These are phyloP conservation scores for Sylvicola fuscatus DNA, from an alignment of 2,888 invertebrate genomes.

Conservation along the genomic window DNA sequence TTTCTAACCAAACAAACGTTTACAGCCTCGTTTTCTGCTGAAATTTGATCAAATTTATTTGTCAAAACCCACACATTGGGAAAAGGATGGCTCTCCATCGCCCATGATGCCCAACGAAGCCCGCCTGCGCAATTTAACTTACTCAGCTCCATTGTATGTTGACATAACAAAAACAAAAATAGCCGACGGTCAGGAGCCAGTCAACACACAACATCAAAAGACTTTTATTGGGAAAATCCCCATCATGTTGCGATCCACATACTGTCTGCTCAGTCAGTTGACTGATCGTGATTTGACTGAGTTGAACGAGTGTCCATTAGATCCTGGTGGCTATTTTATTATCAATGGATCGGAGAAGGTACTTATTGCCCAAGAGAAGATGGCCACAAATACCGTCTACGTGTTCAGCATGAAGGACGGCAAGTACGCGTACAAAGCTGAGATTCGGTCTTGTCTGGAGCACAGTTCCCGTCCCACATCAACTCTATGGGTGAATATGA, in stretches of 20 bases:
- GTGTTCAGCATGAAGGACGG: conserved; percentile 99
- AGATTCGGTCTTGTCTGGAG: conserved; percentile 87
- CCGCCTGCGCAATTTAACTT: conserved; percentile 85
- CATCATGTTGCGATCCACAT: conserved; percentile 96
- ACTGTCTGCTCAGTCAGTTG: conserved; percentile 82
- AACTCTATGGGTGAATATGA: conserved; percentile 98
- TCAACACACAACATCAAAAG: conserved; percentile 62
- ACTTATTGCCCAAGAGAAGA: conserved; percentile 97
- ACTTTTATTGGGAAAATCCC: conserved; percentile 83
- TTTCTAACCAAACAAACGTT: too few species aligned
- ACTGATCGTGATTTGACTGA: conserved; percentile 98
- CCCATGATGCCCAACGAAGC: conserved; percentile 99
- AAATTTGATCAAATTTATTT: conserved; percentile 99
- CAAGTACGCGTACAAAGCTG: conserved; percentile 96
- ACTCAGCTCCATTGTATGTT: conserved; percentile 96
- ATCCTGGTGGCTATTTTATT: conserved; percentile 99
- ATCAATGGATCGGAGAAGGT: conserved; percentile 99
- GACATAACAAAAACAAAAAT: conserved; percentile 95
- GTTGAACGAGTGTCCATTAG: conserved; percentile 96
- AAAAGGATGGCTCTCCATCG: conserved; percentile 97
- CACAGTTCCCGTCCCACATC: conserved; percentile 91
- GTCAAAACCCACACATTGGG: conserved; percentile 99
- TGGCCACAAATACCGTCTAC: conserved; percentile 99
- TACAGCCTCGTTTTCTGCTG: conserved; percentile 65
- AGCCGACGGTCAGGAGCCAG: conserved; percentile 74